A percentile compares a stretch with the other conserved stretches of the same genome.
Conservation (phyloP, 2,113 vertebrate species). For the Lampris incognitus region DNA sequence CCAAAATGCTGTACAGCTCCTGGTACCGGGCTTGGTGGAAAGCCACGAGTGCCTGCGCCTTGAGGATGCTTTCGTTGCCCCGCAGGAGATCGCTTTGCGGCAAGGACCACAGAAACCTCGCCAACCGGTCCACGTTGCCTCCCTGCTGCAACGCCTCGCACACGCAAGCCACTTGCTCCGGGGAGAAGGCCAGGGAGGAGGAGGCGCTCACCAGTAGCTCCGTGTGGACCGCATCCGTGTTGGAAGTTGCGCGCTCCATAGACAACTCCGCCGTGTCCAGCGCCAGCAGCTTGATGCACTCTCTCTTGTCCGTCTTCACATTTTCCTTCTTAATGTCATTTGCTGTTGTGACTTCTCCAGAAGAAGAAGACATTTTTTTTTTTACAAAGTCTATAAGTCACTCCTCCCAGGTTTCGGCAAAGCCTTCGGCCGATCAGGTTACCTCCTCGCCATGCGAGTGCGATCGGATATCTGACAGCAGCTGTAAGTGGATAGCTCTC, state of each 20-base stretch:
- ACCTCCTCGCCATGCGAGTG: conserved; percentile 93
- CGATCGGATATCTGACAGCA: conserved; percentile 93
- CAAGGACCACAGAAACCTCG: conserved; percentile 97
- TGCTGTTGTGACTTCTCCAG: conserved; percentile 90
- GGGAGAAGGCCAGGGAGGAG: conserved; percentile 93
- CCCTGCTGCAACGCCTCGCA: conserved; percentile 99
- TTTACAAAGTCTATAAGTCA: conserved; percentile 88
- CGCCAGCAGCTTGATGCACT: conserved; percentile 84
- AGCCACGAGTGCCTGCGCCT: conserved; percentile 96
- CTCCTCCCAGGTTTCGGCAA: conserved; percentile 87
- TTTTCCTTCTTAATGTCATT: conserved; percentile 96
- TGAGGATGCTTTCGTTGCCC: conserved; percentile 98
- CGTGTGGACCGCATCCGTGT: conserved; percentile 86
- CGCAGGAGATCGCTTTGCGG: conserved; percentile 96
- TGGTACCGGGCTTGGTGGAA: conserved; percentile 97
- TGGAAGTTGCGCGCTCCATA: conserved; percentile 86
- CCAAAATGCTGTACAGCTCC: conserved; percentile 97
- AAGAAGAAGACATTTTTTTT: conserved; percentile 95
- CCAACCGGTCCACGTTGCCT: conserved; percentile 97
- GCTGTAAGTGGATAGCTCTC: conserved; percentile 90
- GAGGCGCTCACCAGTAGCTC: conserved; percentile 90
- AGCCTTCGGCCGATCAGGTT: conserved; percentile 92
- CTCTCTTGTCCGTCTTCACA: conserved; percentile 88
- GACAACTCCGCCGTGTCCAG: conserved; percentile 88
- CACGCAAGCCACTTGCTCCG: conserved; percentile 98